Base-by-base conservation (phyloP, 2,888 invertebrate genomes). In the Steinernema carpocapsae region DNA sequence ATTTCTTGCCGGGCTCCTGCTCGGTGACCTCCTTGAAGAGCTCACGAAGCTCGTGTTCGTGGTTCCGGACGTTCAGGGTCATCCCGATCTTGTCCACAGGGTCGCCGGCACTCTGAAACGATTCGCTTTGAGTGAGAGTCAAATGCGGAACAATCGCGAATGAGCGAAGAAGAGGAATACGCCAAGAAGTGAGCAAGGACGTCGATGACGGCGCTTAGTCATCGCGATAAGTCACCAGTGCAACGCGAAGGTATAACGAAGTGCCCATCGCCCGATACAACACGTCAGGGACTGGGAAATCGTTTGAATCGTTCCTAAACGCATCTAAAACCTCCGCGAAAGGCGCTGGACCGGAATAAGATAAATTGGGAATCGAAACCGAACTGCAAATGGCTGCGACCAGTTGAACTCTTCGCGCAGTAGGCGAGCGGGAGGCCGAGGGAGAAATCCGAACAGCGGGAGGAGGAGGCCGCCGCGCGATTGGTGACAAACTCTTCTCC, bases 21-120 rank as follows among this genome's bases (percentile, higher is more conserved):
- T 56, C 24, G 3, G 56, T 56, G 2, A 56, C 56, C 26, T 56
- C 6, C 17, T 56, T 10, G 56, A 56, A 56, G 26, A 56, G 24
- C 24, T 6, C 7, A 4, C 56, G 56, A 6, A 56, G 56, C 26
- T 56, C 56, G 56, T 4, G 3, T 17, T 56, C 56, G 17, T 56
- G 4, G 26, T 56, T 56, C 56, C 56, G 56, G 10, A 56, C 56
- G 26, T 56, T 56, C 26, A 56, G 56, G 10, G 56, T 56, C 56
- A 56, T 56, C n/a, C 22, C 26, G 56, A 26, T n/a, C n/a, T n/a
- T n/a, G n/a, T n/a, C n/a, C n/a, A n/a, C 56, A 22, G 51, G 6
- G 51, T 19, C 12, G 51, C 22, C 14, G 10, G 43, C 14, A 43
- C n/a, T n/a, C n/a, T n/a, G n/a, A n/a, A n/a, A n/a, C n/a, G n/a